Evolutionary conservation across 2,888 invertebrate species (phyloP).

Genomic region (Chrysomela aeneicollis): DNA sequence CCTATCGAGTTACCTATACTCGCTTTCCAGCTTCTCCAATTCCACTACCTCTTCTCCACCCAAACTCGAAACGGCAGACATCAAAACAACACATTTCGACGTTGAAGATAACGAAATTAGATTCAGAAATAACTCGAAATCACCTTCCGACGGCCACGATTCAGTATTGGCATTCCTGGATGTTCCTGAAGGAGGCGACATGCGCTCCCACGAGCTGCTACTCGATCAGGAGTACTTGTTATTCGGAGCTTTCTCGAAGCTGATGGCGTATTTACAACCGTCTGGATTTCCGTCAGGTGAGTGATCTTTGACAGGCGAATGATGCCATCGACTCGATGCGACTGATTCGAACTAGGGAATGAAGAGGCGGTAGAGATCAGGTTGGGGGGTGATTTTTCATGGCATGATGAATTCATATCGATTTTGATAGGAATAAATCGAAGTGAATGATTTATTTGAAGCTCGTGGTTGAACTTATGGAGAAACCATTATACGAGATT

Average conservation of each 20-base stretch:
- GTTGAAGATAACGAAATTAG: slow-evolving; percentile 39
- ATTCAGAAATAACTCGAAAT: slow-evolving; percentile 41
- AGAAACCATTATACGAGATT: too few species aligned
- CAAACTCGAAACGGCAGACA: slow-evolving; percentile 27
- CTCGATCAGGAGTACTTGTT: slow-evolving; percentile 69
- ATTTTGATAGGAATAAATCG: too few species aligned
- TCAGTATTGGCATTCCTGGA: slow-evolving; percentile 50
- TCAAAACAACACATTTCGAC: slow-evolving; percentile 33
- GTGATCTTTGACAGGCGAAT: slow-evolving; percentile 33
- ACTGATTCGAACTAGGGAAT: background rate
- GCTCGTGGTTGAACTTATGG: too few species aligned
- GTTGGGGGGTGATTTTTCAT: too few species aligned
- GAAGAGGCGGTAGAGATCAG: too few species aligned
- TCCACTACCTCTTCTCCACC: slow-evolving; percentile 8
- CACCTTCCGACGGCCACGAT: slow-evolving; percentile 20
- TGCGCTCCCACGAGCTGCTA: slow-evolving; percentile 63
- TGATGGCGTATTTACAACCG: slow-evolving; percentile 71
- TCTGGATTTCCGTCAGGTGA: slow-evolving; percentile 73
- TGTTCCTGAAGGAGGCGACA: slow-evolving; percentile 56
- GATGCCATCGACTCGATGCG: background rate
- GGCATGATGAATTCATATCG: too few species aligned
- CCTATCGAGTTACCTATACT: background rate
- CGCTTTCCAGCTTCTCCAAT: slow-evolving; percentile 25
- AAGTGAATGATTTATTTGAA: too few species aligned
- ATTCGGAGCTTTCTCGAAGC: slow-evolving; percentile 69